Percentiles rank a stretch among this genome's conserved stretches.
These are phyloP conservation scores for Herminia tarsipennalis DNA, from an alignment of 2,888 invertebrate genomes.

Conservation along the genomic window DNA sequence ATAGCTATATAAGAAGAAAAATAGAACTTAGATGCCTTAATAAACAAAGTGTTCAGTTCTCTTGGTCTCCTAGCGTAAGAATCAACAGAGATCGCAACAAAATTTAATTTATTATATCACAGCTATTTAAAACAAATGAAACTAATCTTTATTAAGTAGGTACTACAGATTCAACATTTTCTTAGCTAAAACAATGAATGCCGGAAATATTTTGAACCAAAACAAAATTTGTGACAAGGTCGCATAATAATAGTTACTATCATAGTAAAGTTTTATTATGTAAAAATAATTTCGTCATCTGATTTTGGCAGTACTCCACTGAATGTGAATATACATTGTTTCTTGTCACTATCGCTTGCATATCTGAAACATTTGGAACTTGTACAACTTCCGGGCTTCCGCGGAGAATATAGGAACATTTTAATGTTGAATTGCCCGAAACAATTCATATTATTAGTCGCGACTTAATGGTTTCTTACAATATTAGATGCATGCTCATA, in stretches of 20 bases:
- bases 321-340: constrained; percentile 12
- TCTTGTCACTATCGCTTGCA: constrained; percentile 10
- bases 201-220: constrained; percentile 13
- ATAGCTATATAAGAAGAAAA: too few species aligned
- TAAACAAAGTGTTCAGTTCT: too few species aligned
- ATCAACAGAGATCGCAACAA: too few species aligned
- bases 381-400: constrained; percentile 26
- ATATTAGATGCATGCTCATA: too few species aligned
- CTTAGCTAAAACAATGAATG: not conserved
- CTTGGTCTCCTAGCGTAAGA: too few species aligned
- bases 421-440: too few species aligned
- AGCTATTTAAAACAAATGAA: too few species aligned
- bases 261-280: constrained; percentile 18
- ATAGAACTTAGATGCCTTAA: too few species aligned
- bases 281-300: constrained; percentile 28
- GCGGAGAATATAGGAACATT: constrained; percentile 4
- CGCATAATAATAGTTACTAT: constrained; percentile 16
- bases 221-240: constrained; percentile 21
- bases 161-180: too few species aligned
- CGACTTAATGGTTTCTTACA: too few species aligned
- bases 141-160: not conserved
- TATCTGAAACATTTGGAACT: constrained; percentile 25
- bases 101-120: too few species aligned
- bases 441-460: too few species aligned
- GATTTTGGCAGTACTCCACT: constrained; percentile 32